Evolutionary conservation across 2,888 invertebrate genomes (phyloP), one percentile per base, ranked within the genome.

Genomic region (Coleophora flavipennella): DNA sequence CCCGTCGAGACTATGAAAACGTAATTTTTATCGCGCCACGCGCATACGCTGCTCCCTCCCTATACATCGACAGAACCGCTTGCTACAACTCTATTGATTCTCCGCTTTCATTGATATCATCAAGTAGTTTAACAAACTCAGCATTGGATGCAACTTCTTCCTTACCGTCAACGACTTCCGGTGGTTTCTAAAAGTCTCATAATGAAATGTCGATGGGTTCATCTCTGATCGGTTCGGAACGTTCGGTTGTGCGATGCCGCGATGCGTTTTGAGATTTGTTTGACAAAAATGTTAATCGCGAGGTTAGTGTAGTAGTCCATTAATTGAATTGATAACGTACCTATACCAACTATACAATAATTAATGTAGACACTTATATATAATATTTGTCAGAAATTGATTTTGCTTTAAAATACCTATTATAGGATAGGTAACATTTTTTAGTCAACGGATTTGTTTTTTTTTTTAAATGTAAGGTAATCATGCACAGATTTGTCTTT

Each of bases 1-100:
- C 33, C 33, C 37, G 33, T 55, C 58, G 50, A 53, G 55, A 49
- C 47, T 51, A 55, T 50, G 61, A 59, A 20, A 65, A 74, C 72
- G 70, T 74, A 71, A 76, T 58, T 57, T 61, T 63, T 62, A 72
- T 68, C 68, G 62, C 62, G 54, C 66, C 59, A 69, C 62, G 73
- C 75, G 73, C 67, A 47, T 66, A 76, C 76, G 70, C 72, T 52
- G n/a, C n/a, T 67, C 44, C 55, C 48, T 45, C 36, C 44, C 28
- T 38, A 25, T 11, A 12, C 11, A 31, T 27, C 45, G 47, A 42
- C 36, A 29, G 38, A 49, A 48, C 44, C 42, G 35, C 12, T 41
- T 33, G 12, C 20, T 8, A 44, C 28, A 10, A 8, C 14, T 59
- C 45, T 64, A 59, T 56, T 51, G 20, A 20, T 6, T 20, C 6